phyloP scores from a whole-genome alignment of 2,888 invertebrate genomes.

The Apocheima hispidaria region DNA sequence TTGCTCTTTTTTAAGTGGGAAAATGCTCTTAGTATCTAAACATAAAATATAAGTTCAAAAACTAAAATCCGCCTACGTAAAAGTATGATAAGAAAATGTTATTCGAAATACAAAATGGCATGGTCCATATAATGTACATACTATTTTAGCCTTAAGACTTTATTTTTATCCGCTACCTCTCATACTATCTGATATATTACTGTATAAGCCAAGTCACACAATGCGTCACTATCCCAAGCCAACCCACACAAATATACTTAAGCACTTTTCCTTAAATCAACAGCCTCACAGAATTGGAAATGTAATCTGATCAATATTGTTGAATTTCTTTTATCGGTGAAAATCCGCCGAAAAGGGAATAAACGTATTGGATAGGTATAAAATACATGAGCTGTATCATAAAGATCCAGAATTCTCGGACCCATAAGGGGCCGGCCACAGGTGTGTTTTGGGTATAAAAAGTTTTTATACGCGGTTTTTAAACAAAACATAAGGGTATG shows the following conservation, averaged over 20 bases:
- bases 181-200: not conserved
- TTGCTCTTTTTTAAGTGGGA: too few species aligned
- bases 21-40: too few species aligned
- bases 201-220: not conserved
- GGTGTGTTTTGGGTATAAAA: slow-evolving; percentile 1
- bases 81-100: too few species aligned
- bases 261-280: slow-evolving; percentile 20
- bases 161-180: not conserved
- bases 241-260: slow-evolving; percentile 5
- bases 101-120: too few species aligned
- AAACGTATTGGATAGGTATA: slow-evolving; percentile 14
- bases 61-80: too few species aligned
- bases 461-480: not conserved
- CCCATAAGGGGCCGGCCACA: slow-evolving; percentile 19
- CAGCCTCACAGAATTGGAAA: slow-evolving; percentile 19
- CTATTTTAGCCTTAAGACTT: not conserved
- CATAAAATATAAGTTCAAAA: too few species aligned
- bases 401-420: slow-evolving; percentile 15
- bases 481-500: not conserved
- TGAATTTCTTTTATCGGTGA: slow-evolving; percentile 24
- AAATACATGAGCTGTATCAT: slow-evolving; percentile 10
- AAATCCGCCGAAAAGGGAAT: slow-evolving; percentile 21
- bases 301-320: slow-evolving; percentile 25
- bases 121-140: too few species aligned
- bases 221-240: not conserved